Evolutionary conservation across 2,113 vertebrate species (phyloP).

Genomic region (Channa argus): DNA sequence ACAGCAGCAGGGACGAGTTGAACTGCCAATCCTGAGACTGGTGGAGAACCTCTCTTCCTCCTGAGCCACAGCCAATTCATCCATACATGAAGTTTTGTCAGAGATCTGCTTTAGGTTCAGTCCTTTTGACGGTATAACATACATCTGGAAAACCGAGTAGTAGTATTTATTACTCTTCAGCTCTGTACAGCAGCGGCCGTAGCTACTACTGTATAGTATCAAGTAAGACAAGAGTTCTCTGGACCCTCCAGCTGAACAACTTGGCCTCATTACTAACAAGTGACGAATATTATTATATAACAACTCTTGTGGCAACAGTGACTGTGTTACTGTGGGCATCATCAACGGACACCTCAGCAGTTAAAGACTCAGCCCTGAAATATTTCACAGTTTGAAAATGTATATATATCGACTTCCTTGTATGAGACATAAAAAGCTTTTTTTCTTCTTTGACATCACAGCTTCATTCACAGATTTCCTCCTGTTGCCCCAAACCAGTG

Average conservation of each 20-base stretch:
- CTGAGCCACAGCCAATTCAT: too few relatives aligned
- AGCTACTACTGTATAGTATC: not conserved
- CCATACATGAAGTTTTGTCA: too few relatives aligned
- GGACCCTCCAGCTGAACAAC: slow-evolving; percentile 24
- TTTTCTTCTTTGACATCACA: not conserved
- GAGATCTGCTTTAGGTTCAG: too few relatives aligned
- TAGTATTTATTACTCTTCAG: too few relatives aligned
- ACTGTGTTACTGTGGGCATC: slow-evolving; percentile 19
- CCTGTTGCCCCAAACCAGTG: not conserved
- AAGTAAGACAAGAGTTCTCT: not conserved
- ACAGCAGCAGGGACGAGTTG: too few relatives aligned
- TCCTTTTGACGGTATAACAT: too few relatives aligned
- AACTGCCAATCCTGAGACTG: too few relatives aligned
- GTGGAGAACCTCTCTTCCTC: too few relatives aligned
- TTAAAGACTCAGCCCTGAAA: not conserved
- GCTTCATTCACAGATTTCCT: not conserved
- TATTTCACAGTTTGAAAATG: not conserved
- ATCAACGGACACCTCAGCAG: slow-evolving; percentile 15
- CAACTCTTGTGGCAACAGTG: slow-evolving; percentile 3
- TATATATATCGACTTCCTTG: too few relatives aligned
- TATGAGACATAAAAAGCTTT: not conserved
- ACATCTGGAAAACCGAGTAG: too few relatives aligned
- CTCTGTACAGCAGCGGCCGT: too few relatives aligned
- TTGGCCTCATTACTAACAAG: slow-evolving; percentile 38
- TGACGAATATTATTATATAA: slow-evolving; percentile 63